Evolutionary conservation across 53 echinoderm and acorn worm genomes (phyloP), one percentile per base, ranked within the genome.

Genomic region (Temnopleurus reevesii): DNA sequence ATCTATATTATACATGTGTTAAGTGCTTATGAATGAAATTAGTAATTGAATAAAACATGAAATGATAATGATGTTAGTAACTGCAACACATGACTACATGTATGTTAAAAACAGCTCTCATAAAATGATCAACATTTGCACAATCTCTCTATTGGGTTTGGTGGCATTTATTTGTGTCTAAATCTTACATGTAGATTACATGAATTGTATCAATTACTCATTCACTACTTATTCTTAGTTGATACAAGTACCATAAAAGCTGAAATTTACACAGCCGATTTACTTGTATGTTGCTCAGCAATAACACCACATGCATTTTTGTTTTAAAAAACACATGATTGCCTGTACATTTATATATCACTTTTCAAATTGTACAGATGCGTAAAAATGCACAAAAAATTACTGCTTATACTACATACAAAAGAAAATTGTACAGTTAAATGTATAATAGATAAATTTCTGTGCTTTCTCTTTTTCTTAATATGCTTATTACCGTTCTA

Each of bases 51-150:
- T 63, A 63, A 63, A 30, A 63, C 63, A 63, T 63, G 58, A 58
- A 58, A 15, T 6, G 21, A 41, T 19, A n/a, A 71, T 71, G 71
- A 38, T 41, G 71, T 71, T 71, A 71, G 71, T 41, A 71, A 71
- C 36, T 71, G 71, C 71, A 71, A 5, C 34, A 63, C 63, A 34
- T 34, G 34, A 34, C 71, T 71, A n/a, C n/a, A n/a, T n/a, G n/a
- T n/a, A 63, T 30, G n/a, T 71, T 71, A 71, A 21, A 8, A 4
- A 71, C n/a, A 71, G 36, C 36, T 71, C 63, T 63, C 33, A 63
- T 18, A 36, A 71, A 71, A 71, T 71, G 71, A 71, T 10, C 71
- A 71, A 41, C 71, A 71, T 71, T 43, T 56, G 71, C 71, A 41
- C 36, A n/a, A 18, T 71, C 6, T 66, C 18, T 12, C 29, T 71